A percentile compares a stretch with the other conserved stretches of the same genome.
Conservation (phyloP, 2,113 vertebrate species). For the Lagopus leucura region DNA sequence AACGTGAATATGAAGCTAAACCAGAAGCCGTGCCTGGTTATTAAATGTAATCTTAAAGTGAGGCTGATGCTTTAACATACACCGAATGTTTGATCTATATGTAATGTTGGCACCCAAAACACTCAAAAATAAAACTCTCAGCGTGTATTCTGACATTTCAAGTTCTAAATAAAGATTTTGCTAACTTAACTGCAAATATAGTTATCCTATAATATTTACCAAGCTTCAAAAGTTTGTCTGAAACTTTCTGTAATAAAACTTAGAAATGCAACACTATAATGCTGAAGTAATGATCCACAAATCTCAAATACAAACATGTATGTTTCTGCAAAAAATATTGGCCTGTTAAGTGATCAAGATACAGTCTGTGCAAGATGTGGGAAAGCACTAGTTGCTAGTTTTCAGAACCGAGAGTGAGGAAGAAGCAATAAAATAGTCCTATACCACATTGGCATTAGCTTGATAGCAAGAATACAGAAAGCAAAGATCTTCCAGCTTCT, state of each 20-base stretch:
- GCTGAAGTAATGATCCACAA: neutral
- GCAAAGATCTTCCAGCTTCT: neutral
- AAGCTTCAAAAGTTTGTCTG: neutral
- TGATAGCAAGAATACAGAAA: neutral
- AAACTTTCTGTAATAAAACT: neutral
- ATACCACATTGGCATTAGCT: neutral
- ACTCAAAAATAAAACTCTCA: neutral
- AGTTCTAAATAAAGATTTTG: neutral
- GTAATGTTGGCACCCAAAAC: neutral
- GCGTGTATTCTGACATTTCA: neutral
- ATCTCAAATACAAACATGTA: neutral
- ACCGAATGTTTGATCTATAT: neutral
- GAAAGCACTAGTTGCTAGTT: neutral
- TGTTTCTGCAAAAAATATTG: neutral
- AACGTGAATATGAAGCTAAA: neutral
- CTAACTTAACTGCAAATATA: neutral
- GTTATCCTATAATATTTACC: neutral
- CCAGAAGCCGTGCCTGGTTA: neutral
- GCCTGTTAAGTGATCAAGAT: neutral
- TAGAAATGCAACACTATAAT: neutral
- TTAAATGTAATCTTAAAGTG: neutral
- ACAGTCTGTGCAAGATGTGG: neutral
- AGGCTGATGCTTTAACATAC: neutral
- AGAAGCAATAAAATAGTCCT: neutral
- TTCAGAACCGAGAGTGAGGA: neutral